Evolutionary conservation across 2,113 vertebrate species (phyloP).

Genomic region (Tyrannus savana): DNA sequence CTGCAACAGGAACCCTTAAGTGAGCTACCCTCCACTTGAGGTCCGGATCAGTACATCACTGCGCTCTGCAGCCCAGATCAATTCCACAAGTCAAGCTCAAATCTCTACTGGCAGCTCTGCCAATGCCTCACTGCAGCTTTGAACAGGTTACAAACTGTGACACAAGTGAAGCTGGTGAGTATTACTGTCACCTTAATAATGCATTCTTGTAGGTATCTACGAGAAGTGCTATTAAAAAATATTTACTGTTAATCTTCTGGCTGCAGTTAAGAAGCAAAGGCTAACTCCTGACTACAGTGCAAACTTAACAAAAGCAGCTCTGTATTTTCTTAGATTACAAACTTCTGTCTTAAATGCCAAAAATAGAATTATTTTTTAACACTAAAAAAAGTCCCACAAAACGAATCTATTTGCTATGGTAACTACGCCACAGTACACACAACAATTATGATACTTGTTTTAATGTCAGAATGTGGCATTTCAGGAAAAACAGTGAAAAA

Average conservation of each 20-base stretch:
- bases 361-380: background rate
- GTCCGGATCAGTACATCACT: too few species aligned
- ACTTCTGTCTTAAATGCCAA: background rate
- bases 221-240: background rate
- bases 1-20: background rate
- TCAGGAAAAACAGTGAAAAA: background rate
- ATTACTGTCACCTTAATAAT: background rate
- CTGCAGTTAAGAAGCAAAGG: background rate
- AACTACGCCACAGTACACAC: background rate
- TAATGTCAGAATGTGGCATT: conserved; percentile 33
- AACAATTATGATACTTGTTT: conserved; percentile 9
- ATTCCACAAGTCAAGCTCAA: background rate
- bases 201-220: background rate
- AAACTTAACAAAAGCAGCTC: background rate
- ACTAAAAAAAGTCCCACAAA: background rate
- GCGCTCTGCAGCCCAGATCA: background rate
- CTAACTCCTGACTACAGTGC: background rate
- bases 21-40: background rate
- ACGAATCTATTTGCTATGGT: background rate
- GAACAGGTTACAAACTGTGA: background rate
- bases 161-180: background rate
- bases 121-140: background rate
- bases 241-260: background rate
- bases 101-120: background rate
- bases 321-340: background rate